phyloP scores from a whole-genome alignment of 2,888 invertebrate species.

The Sarcophaga rosellei region DNA sequence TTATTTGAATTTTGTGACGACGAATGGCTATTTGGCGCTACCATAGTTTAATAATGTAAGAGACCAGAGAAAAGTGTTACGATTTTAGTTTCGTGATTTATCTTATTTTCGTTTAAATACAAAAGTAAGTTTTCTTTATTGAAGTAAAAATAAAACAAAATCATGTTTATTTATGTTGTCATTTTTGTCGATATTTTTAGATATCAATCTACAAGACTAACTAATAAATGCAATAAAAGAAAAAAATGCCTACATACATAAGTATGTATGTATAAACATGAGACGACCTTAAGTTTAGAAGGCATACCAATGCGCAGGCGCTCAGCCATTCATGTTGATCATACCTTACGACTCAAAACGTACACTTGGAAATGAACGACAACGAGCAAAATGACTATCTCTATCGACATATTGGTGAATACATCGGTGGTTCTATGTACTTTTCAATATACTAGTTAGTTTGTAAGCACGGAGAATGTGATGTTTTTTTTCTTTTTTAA shows the following conservation, averaged over 20 bases:
- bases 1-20: conserved; percentile 8
- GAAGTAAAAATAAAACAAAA: conserved; percentile 7
- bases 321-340: conserved; percentile 30
- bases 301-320: conserved; percentile 53
- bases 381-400: neutral
- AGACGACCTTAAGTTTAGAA: conserved; percentile 64
- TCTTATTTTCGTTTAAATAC: conserved; percentile 35
- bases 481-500: conserved; percentile 18
- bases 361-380: neutral
- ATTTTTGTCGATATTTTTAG: conserved; percentile 57
- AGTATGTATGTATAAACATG: conserved; percentile 16
- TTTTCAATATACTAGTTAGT: neutral
- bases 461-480: neutral
- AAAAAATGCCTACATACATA: conserved; percentile 1
- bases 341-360: neutral
- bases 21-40: conserved; percentile 56
- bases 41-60: conserved; percentile 49
- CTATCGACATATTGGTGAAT: neutral
- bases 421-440: neutral
- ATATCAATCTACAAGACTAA: conserved; percentile 38
- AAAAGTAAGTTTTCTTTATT: conserved; percentile 33
- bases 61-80: conserved; percentile 33
- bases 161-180: conserved; percentile 57
- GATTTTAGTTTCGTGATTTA: conserved; percentile 20
- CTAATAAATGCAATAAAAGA: conserved; percentile 1